Base-by-base conservation (phyloP, 2,888 invertebrate genomes). In the Hemicrepidius hirtus region DNA sequence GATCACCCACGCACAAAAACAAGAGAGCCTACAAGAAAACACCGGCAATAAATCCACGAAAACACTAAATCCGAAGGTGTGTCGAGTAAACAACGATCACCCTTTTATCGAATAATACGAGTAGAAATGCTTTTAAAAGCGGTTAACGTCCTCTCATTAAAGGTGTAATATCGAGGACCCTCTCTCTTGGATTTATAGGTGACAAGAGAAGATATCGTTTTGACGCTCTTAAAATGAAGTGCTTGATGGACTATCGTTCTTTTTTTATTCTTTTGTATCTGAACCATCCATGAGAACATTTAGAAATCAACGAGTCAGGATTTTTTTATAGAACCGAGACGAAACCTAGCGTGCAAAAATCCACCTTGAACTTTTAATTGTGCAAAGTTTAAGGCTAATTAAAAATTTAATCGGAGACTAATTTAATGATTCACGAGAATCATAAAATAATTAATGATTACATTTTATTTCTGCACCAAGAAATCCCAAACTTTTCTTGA, bases 111-210 rank as follows among this genome's bases (percentile, higher is more conserved):
- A 49, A 64, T 46, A 68, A 63, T 71, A 63, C 64, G 68, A 68
- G 64, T 53, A 49, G 60, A 64, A 35, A 16, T 35, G 74, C 70
- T 71, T 74, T 71, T 71, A 71, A 66, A 65, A 49, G 74, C 73
- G 44, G 60, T 59, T 60, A 68, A 74, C 63, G 68, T 50, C 68
- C 60, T 63, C 32, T 74, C 74, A 71, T 74, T 74, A 71, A 68
- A 68, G 59, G 67, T 67, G 63, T 74, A 71, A 73, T 57, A 57
- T 57, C 57, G 57, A 57, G 12, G 40, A 32, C 32, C 13, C 37
- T 57, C 37, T 24, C 24, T 2, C 24, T 24, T 24, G 57, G 18
- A 57, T 57, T 57, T 57, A 35, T 32, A 37, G 57, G 37, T 20
- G 57, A 57, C 57, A 57, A 12, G 6, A n/a, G 57, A 57, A 35